Base-by-base conservation (phyloP, 2,888 invertebrate species). In the Scaptomyza caliginosa region DNA sequence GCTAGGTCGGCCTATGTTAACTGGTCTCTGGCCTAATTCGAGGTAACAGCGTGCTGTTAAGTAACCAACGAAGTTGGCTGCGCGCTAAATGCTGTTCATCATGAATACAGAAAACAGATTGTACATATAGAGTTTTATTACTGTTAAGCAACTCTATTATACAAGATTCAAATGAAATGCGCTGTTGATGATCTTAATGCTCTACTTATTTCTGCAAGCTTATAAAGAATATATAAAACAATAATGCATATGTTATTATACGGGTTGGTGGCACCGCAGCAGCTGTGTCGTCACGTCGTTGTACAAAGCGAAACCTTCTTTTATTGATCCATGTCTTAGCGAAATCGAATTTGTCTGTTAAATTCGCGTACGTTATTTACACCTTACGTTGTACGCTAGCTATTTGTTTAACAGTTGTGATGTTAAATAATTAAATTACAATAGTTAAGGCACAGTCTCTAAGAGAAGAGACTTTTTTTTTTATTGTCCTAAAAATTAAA, bases 41-140 rank as follows among this genome's bases (percentile, higher is more conserved):
- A 11, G 49, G 4, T 66, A 66, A 50, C 21, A 45, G 34, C 2
- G 1, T 24, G 23, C 52, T 49, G 68, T 43, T 38, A 42, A 48
- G 11, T 16, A 11, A 8, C n/a, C n/a, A 45, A 17, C 67, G 32
- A 67, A 60, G 69, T 74, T 56, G 36, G 59, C 45, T 24, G 68
- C 36, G 32, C 26, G 21, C 23, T 19, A 34, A 38, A 59, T 38
- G 36, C 46, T 62, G 21, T 19, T 26, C 17, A 59, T 3, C 17
- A 8, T 11, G 3, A 43, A 4, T 24, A 1, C 7, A 17, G 11
- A 11, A n/a, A 4, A 7, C 2, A 26, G 26, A 17, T 26, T 43
- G 11, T 26, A 11, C 4, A 7, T 8, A 26, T 43, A 7, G 16
- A n/a, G 16, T 42, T 16, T 6, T 16, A 11, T 26, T 4, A 17